These are phyloP conservation scores for Erpobdella octoculata DNA, from an alignment of 2,888 invertebrate genomes.

Conservation along the genomic window DNA sequence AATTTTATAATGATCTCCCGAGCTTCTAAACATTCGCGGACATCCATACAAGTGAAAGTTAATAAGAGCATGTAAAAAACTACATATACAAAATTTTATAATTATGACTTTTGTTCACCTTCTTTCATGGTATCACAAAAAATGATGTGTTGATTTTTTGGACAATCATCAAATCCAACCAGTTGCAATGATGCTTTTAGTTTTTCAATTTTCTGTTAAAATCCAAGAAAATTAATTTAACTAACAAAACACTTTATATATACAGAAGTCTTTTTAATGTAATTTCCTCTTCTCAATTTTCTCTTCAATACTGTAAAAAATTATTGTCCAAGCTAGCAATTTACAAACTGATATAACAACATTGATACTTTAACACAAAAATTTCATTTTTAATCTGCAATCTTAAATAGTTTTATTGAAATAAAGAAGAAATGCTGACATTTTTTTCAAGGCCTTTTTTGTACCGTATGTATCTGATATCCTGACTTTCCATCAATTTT, in stretches of 20 bases:
- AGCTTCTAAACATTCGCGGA: no score
- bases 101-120: constrained; percentile 46
- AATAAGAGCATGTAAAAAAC: not conserved
- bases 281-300: no score
- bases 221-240: constrained; percentile 26
- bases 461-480: constrained; percentile 77
- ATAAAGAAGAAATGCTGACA: no score
- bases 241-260: no score
- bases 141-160: constrained; percentile 69
- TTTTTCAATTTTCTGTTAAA: constrained; percentile 61
- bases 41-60: not conserved
- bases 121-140: constrained; percentile 66
- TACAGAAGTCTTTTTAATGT: no score
- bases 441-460: constrained; percentile 75
- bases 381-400: no score
- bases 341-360: no score
- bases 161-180: constrained; percentile 65
- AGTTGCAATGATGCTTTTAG: constrained; percentile 73
- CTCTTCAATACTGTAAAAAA: no score
- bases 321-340: no score
- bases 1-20: no score
- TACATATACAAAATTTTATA: not conserved
- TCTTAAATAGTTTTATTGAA: no score
- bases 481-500: constrained; percentile 81
- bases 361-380: no score